Base-by-base conservation (phyloP, 1,140 invertebrate species). In the Bombus soroeensis region DNA sequence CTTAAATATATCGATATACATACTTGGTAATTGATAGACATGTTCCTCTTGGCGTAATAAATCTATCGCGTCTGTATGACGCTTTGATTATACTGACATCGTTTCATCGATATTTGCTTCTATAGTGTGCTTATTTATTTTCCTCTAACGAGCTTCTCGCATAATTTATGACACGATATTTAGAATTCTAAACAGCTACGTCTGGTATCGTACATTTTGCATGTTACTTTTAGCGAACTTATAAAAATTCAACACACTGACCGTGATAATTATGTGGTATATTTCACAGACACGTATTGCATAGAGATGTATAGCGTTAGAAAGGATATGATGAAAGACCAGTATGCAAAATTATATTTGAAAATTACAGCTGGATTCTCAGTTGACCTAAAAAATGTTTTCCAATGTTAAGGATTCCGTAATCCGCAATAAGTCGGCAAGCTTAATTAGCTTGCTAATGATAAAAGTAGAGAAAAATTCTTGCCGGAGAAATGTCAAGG, bases 401-500 rank as follows among this genome's bases (percentile, higher is more conserved):
- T 39, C 18, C 3, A 25, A 13, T 41, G 47, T 22, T 28, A 32
- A n/a, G 5, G 10, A 25, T 53, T 70, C 32, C 47, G 18, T 70
- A 66, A 74, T 57, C 32, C 22, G 5, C 43, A 4, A 28, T 41
- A 39, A 41, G 6, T 53, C 18, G 15, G 28, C 22, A 8, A 37
- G 39, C 28, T 78, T 78, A 77, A 83, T 83, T 78, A 47, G n/a
- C 53, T 34, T 28, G 39, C 15, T 34, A 28, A 71, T 37, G 25
- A 43, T 32, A 32, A 39, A 32, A 59, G 53, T 18, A 87, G 47
- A n/a, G 43, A 39, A 41, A 68, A 68, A 76, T 73, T 77, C 41
- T 32, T 13, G 3, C 3, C 25, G 57, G 34, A 70, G 39, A 85
- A 88, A 86, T 79, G 82, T 75, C 83, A 88, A 88, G 66, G 79